Evolutionary conservation across 2,888 invertebrate species (phyloP), one percentile per base, ranked within the genome.

Genomic region (Amblyteles armatorius): DNA sequence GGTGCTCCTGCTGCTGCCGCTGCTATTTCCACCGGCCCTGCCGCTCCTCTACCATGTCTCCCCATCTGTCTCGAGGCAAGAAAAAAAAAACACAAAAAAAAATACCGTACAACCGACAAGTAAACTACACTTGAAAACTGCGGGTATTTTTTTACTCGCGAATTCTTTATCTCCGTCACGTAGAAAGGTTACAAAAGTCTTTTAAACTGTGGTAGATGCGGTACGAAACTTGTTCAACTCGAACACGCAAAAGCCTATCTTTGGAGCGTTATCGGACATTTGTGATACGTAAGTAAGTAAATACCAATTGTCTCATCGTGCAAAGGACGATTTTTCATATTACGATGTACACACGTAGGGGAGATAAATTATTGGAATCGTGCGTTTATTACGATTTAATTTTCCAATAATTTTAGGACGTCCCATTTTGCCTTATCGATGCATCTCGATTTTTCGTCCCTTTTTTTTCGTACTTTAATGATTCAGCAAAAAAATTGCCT

Each of bases 1-100:
- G 79, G 60, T 78, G 77, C 71, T 73, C 57, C 60, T 40, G 48
- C 52, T 71, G 73, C 50, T 74, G 44, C 71, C 13, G 68, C 40
- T 72, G n/a, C 50, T 74, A 63, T 48, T 63, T 63, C 40, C 29
- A 74, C 74, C n/a, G 9, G 60, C 19, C 29, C 52, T 11, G 57
- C 29, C 55, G 26, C 50, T 48, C 36, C 63, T 76, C 63, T 48
- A 33, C 50, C 60, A 11, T 33, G 44, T 50, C 68, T 52, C 44
- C 40, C 13, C 36, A 52, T 69, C 57, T 68, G 36, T 26, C 36
- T 19, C 40, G 19, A n/a, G 29, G n/a, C 52, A 40, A 60, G 65
- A 48, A 26, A 67, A 52, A 3, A 71, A 48, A 19, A 67, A 50
- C 2, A 40, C 73, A 73, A 71, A 68, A 29, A 16, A 16, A 29